Base-by-base conservation (phyloP, 2,113 vertebrate genomes). In the Ariopsis seemanni region DNA sequence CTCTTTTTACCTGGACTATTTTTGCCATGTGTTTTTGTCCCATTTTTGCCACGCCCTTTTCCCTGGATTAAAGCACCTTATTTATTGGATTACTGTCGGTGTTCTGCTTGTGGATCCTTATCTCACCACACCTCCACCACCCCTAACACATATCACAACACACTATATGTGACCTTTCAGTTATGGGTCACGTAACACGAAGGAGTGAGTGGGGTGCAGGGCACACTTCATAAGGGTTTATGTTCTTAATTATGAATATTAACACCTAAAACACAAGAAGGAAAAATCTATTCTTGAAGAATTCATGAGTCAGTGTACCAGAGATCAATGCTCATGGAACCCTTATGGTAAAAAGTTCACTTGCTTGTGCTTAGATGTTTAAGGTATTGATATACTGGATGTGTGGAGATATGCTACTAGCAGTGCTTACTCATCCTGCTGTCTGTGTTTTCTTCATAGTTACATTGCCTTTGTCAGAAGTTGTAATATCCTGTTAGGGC, bases 401-500 rank as follows among this genome's bases (percentile, higher is more conserved):
- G 34, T 79, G 53, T 63, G 83, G 42, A 27, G 30, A 53, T 53
- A 30, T 17, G 50, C 25, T 79, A 34, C 12, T 15, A 27, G 25
- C 57, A 53, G 25, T 17, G 22, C 52, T 62, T 67, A 30, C 62
- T 86, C 77, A 86, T 34, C 18, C 60, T 57, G 9, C 7, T 42
- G 17, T 15, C 27, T 34, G 12, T 78, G 48, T 48, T 22, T 42
- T 78, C 34, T 77, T 84, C 52, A 30, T 50, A 63, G 57, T 60
- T 50, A 20, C 53, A 25, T 63, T 27, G 88, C 63, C 55, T 67
- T 57, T 82, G 86, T 77, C 83, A 81, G 17, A 81, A 69, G 62
- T 48, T 52, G 53, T 74, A 81, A 88, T 71, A 82, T 81, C 79
- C 83, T 86, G 82, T 82, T 85, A 83, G 1, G 5, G 88, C 80